Evolutionary conservation across 1,140 invertebrate genomes (phyloP).

Genomic region (Bactericera cockerelli): DNA sequence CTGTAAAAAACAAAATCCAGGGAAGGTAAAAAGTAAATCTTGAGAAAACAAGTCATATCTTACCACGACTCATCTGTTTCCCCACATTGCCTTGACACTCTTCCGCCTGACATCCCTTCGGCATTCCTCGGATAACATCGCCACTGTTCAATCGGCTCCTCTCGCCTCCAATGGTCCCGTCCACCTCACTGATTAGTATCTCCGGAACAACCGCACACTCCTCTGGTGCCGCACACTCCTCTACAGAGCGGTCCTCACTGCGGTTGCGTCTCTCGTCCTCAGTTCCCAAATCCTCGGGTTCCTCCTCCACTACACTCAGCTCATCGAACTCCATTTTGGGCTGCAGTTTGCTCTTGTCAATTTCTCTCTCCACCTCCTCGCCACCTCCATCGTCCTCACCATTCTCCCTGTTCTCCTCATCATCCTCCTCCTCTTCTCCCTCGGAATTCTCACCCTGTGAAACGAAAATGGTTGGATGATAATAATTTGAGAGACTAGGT

Average conservation of each 20-base stretch:
- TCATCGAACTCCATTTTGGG: slow-evolving; percentile 46
- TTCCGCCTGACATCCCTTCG: too few relatives aligned
- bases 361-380: slow-evolving; percentile 18
- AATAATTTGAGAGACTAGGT: too few relatives aligned
- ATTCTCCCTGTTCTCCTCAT: slow-evolving; percentile 25
- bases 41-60: too few relatives aligned
- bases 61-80: too few relatives aligned
- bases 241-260: not conserved
- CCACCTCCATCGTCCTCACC: slow-evolving; percentile 25
- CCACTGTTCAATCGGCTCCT: too few relatives aligned
- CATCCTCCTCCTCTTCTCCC: slow-evolving; percentile 26
- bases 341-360: slow-evolving; percentile 24
- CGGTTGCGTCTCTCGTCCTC: not conserved
- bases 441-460: slow-evolving; percentile 21
- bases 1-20: too few relatives aligned
- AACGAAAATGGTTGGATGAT: not conserved
- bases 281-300: slow-evolving; percentile 24
- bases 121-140: too few relatives aligned
- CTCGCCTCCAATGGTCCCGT: too few relatives aligned
- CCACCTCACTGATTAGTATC: not conserved
- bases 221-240: not conserved
- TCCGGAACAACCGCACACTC: not conserved
- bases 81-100: too few relatives aligned
- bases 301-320: slow-evolving; percentile 55
- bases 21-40: too few relatives aligned